These are phyloP conservation scores for Callionymus lyra DNA, from an alignment of 2,113 vertebrate genomes.

Conservation along the genomic window DNA sequence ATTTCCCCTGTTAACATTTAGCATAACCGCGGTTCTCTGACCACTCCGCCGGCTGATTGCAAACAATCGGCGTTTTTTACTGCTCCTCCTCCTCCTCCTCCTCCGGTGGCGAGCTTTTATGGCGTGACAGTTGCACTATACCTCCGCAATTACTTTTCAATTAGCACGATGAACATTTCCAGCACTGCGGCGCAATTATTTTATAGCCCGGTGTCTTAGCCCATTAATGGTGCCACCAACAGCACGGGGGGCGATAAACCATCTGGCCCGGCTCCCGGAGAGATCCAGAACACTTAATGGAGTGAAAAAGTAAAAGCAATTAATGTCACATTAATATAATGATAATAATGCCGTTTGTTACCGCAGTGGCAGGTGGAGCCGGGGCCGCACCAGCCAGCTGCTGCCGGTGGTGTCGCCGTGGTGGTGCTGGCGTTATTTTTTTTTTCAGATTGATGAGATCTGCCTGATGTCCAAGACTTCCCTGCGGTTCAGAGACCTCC, in stretches of 20 bases:
- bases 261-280: conserved; percentile 73
- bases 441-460: no score
- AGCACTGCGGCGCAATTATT: conserved; percentile 71
- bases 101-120: conserved; percentile 63
- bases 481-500: no score
- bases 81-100: conserved; percentile 43
- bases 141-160: conserved; percentile 79
- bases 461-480: no score
- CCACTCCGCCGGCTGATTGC: conserved; percentile 39
- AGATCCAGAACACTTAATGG: conserved; percentile 78
- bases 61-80: conserved; percentile 59
- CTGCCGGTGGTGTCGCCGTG: conserved; percentile 26
- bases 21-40: conserved; percentile 30
- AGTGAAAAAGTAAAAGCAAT: conserved; percentile 82
- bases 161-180: conserved; percentile 74
- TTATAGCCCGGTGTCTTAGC: conserved; percentile 76
- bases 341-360: conserved; percentile 73
- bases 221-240: conserved; percentile 72
- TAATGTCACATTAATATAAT: conserved; percentile 82
- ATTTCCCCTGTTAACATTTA: conserved; percentile 50
- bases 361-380: conserved; percentile 50
- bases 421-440: no score
- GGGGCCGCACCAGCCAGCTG: conserved; percentile 25
- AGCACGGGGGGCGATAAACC: conserved; percentile 73
- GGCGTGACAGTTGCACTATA: conserved; percentile 71